These are phyloP conservation scores for Eudasyphora cyanicolor DNA, from an alignment of 2,888 invertebrate genomes.

Conservation along the genomic window DNA sequence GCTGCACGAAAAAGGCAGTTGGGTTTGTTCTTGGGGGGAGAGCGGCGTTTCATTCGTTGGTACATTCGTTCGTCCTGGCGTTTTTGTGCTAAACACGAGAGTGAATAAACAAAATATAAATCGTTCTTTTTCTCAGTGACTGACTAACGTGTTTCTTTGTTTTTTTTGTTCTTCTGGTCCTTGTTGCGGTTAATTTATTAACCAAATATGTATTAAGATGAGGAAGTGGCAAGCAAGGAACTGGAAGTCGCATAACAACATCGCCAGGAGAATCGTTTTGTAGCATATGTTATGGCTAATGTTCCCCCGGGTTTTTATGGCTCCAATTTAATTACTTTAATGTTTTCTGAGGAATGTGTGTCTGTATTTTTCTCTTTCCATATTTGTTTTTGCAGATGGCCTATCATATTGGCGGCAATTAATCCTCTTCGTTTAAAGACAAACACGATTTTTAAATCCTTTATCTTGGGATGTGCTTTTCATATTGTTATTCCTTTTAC, in stretches of 20 bases:
- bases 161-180: slow-evolving; percentile 36
- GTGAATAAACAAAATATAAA: slow-evolving; percentile 37
- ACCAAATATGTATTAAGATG: slow-evolving; percentile 58
- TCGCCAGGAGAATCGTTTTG: slow-evolving; percentile 17
- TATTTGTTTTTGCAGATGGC: not conserved
- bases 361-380: not conserved
- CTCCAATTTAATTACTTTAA: slow-evolving; percentile 63
- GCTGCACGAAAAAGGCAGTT: slow-evolving; percentile 51
- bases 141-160: slow-evolving; percentile 33
- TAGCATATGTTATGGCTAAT: slow-evolving; percentile 59
- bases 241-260: slow-evolving; percentile 11
- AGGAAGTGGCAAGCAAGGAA: slow-evolving; percentile 27
- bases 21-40: not conserved
- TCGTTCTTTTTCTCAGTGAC: slow-evolving; percentile 13
- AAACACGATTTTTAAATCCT: slow-evolving; percentile 49
- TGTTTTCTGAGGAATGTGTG: not conserved
- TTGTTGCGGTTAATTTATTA: slow-evolving; percentile 63
- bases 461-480: too few species aligned
- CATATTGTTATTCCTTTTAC: too few species aligned
- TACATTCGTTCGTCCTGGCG: slow-evolving; percentile 35
- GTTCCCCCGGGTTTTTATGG: slow-evolving; percentile 27
- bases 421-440: slow-evolving; percentile 52
- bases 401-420: slow-evolving; percentile 41
- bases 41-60: not conserved
- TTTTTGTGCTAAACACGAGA: slow-evolving; percentile 40